Conservation (phyloP, 2,797 vertebrate genomes). For the Rallus crepitans region DNA sequence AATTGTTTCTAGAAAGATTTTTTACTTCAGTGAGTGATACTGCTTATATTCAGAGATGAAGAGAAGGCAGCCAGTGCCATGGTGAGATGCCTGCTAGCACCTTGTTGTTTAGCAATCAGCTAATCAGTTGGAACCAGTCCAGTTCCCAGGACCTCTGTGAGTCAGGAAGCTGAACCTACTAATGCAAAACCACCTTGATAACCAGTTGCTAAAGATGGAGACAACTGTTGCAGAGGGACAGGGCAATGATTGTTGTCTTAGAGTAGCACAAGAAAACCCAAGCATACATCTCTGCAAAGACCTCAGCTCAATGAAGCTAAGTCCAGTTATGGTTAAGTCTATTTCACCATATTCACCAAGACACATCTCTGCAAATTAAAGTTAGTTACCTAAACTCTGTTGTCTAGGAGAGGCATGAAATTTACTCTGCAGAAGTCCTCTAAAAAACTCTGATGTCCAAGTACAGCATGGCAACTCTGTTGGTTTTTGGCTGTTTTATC, state of each 20-base stretch:
- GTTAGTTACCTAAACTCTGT: not conserved
- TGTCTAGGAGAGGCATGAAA: not conserved
- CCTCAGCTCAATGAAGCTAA: not conserved
- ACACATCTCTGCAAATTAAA: not conserved
- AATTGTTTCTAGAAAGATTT: not conserved
- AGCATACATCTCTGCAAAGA: not conserved
- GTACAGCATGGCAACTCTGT: not conserved
- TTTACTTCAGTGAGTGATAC: rapidly evolving
- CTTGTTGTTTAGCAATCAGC: not conserved
- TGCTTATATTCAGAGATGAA: not conserved
- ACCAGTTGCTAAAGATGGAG: not conserved
- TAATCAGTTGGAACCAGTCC: not conserved
- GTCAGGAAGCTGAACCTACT: not conserved
- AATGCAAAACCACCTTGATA: not conserved
- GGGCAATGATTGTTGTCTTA: not conserved
- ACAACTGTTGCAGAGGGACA: not conserved
- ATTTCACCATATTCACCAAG: not conserved
- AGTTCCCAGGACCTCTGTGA: not conserved
- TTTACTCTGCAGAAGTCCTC: not conserved
- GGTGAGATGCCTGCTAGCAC: not conserved
- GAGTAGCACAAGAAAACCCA: not conserved
- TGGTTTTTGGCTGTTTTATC: not conserved
- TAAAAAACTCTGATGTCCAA: not conserved
- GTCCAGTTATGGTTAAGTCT: not conserved
- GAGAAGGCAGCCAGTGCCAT: not conserved